Conservation (phyloP, 2,797 vertebrate species). For the Sparus aurata region DNA sequence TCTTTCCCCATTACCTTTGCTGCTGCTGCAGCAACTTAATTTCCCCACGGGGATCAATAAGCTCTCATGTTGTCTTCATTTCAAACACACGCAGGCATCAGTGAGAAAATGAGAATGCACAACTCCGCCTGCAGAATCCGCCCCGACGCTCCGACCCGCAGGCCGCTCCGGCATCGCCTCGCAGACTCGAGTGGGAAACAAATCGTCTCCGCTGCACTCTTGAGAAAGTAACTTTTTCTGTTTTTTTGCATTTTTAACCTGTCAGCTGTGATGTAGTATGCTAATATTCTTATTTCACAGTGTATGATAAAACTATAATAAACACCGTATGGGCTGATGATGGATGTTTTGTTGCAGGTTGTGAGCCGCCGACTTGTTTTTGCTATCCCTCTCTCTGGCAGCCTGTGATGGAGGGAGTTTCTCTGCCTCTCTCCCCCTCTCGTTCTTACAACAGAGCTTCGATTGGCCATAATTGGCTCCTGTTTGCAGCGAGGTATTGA, state of each 20-base stretch:
- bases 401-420: slow-evolving; percentile 60
- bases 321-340: slow-evolving; percentile 55
- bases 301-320: slow-evolving; percentile 68
- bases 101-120: slow-evolving; percentile 37
- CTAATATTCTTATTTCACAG: slow-evolving; percentile 72
- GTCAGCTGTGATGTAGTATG: slow-evolving; percentile 73
- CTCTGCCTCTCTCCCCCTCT: slow-evolving; percentile 37
- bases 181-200: slow-evolving; percentile 25
- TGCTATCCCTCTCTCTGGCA: slow-evolving; percentile 44
- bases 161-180: slow-evolving; percentile 12
- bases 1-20: slow-evolving; percentile 39
- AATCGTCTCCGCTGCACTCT: slow-evolving; percentile 24
- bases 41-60: slow-evolving; percentile 58
- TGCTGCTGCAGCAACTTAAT: slow-evolving; percentile 20
- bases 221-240: slow-evolving; percentile 39
- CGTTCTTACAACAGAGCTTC: slow-evolving; percentile 46
- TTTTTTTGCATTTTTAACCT: slow-evolving; percentile 38
- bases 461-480: slow-evolving; percentile 74
- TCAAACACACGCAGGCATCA: slow-evolving; percentile 35
- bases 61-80: slow-evolving; percentile 34
- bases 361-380: slow-evolving; percentile 21
- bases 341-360: slow-evolving; percentile 65
- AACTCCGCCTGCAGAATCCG: slow-evolving; percentile 19
- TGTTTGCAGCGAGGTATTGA: slow-evolving; percentile 74
- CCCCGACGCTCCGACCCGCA: slow-evolving; percentile 28